These are phyloP conservation scores for Drymodes brunneopygia DNA, from an alignment of 2,113 vertebrate species.

Conservation along the genomic window DNA sequence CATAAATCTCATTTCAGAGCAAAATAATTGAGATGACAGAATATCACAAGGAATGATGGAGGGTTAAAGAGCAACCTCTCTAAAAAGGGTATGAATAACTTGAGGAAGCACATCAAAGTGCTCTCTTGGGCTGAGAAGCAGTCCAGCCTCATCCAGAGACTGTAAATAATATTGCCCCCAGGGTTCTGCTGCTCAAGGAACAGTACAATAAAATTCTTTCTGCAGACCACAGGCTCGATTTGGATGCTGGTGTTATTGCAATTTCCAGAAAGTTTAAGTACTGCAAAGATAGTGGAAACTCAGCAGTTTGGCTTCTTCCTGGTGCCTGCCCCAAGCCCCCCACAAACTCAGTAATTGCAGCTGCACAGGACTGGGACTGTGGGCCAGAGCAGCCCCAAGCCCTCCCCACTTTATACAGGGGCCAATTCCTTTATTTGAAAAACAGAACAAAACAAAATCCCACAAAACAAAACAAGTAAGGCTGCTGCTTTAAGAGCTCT, in stretches of 20 bases:
- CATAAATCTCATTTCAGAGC: neutral
- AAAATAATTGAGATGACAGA: neutral
- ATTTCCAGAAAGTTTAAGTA: neutral
- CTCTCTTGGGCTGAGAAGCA: neutral
- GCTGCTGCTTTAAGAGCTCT: neutral
- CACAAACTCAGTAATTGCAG: neutral
- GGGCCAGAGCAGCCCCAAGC: neutral
- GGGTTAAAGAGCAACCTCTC: neutral
- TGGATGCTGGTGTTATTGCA: neutral
- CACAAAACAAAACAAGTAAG: neutral
- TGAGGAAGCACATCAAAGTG: neutral
- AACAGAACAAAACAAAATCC: neutral
- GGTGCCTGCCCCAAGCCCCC: neutral
- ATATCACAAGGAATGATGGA: neutral
- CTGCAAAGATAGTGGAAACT: neutral
- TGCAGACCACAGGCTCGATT: neutral
- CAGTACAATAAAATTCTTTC: neutral
- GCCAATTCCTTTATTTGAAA: neutral
- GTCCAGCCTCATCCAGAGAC: neutral
- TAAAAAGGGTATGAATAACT: neutral
- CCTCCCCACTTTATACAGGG: neutral
- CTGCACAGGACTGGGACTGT: neutral
- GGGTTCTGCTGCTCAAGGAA: neutral
- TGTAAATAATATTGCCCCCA: neutral
- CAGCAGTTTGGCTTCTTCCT: neutral